These are phyloP conservation scores for Adelges cooleyi DNA, from an alignment of 1,140 invertebrate genomes.

Conservation along the genomic window DNA sequence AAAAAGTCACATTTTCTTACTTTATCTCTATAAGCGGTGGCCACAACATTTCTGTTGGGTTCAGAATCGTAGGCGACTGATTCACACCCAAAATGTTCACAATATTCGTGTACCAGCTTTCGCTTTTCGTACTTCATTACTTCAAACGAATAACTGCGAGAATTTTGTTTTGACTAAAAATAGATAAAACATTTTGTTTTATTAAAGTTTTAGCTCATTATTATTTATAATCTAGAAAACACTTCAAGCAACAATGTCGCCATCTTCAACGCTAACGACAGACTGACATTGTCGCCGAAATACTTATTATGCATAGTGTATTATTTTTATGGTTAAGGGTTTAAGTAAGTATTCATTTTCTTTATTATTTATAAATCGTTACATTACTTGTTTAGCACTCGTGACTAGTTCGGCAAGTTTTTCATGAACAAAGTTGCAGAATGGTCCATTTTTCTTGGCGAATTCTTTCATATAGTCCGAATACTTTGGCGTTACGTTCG, in stretches of 20 bases:
- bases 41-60: slow-evolving; percentile 88
- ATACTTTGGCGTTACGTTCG: slow-evolving; percentile 69
- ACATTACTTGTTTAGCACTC: slow-evolving; percentile 63
- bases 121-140: slow-evolving; percentile 86
- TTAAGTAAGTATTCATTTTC: too few species aligned
- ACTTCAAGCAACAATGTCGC: too few species aligned
- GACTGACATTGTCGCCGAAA: too few species aligned
- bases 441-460: slow-evolving; percentile 66
- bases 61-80: slow-evolving; percentile 88
- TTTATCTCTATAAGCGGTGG: slow-evolving; percentile 72
- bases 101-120: slow-evolving; percentile 82
- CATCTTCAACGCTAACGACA: too few species aligned
- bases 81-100: slow-evolving; percentile 86
- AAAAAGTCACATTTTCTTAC: slow-evolving; percentile 38
- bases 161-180: slow-evolving; percentile 65
- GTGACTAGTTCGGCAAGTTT: slow-evolving; percentile 75
- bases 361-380: not conserved
- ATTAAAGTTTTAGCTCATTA: too few species aligned
- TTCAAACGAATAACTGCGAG: slow-evolving; percentile 78
- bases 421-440: slow-evolving; percentile 75
- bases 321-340: too few species aligned
- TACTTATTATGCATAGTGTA: too few species aligned
- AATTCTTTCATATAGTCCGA: slow-evolving; percentile 76
- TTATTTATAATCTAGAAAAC: too few species aligned
- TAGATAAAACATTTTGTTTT: too few species aligned